Evolutionary conservation across 2,888 invertebrate genomes (phyloP).

Genomic region (Melanostoma mellinum): DNA sequence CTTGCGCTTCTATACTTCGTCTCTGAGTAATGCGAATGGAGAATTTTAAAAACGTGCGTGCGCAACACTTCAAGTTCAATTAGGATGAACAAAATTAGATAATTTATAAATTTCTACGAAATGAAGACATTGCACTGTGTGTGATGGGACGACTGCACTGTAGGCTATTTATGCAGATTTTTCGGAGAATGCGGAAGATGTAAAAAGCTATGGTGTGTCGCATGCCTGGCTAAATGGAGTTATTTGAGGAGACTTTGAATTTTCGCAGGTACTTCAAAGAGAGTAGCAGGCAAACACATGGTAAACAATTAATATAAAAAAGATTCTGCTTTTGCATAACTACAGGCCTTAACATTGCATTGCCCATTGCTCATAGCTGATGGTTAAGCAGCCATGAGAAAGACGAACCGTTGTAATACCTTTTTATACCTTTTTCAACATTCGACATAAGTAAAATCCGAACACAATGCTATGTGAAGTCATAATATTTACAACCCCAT

Average conservation of each 20-base stretch:
- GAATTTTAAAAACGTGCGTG: slow-evolving; percentile 57
- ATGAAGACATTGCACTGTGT: slow-evolving; percentile 36
- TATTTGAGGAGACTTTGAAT: slow-evolving; percentile 12
- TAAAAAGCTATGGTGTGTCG: background rate
- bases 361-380: too few relatives aligned
- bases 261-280: slow-evolving; percentile 1
- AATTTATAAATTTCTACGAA: slow-evolving; percentile 49
- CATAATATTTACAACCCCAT: too few relatives aligned
- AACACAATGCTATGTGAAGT: too few relatives aligned
- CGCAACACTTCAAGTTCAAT: slow-evolving; percentile 56
- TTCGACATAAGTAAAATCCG: too few relatives aligned
- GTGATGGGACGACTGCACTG: background rate
- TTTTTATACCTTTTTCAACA: too few relatives aligned
- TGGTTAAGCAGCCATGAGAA: too few relatives aligned
- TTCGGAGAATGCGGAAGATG: slow-evolving; percentile 22
- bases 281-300: too few relatives aligned
- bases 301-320: too few relatives aligned
- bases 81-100: slow-evolving; percentile 51
- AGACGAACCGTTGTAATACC: too few relatives aligned
- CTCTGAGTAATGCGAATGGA: slow-evolving; percentile 32
- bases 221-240: slow-evolving; percentile 4
- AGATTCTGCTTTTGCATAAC: too few relatives aligned
- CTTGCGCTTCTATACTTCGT: background rate
- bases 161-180: slow-evolving; percentile 5
- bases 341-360: too few relatives aligned